phyloP scores from a whole-genome alignment of 1,140 invertebrate species.

The Phocides pigmalion region DNA sequence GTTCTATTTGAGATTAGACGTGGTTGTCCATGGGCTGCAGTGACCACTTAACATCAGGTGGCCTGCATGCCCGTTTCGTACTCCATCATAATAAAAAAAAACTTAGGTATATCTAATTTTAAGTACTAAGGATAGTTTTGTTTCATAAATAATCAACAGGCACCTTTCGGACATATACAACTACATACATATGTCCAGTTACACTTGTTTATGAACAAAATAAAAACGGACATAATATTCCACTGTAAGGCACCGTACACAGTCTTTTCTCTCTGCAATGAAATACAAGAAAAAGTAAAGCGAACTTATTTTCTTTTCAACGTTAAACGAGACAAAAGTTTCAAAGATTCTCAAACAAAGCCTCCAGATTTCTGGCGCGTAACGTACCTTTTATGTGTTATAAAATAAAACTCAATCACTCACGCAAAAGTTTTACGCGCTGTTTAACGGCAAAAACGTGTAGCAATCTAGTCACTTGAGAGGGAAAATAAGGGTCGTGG shows the following conservation, averaged over 20 bases:
- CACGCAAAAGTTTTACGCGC: slow-evolving; percentile 46
- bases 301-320: slow-evolving; percentile 18
- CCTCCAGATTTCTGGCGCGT: slow-evolving; percentile 25
- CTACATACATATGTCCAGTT: no score
- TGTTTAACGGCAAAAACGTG: slow-evolving; percentile 50
- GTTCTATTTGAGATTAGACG: no score
- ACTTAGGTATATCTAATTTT: no score
- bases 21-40: no score
- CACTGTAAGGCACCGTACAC: slow-evolving; percentile 1
- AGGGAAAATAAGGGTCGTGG: slow-evolving; percentile 32
- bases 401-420: slow-evolving; percentile 57
- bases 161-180: no score
- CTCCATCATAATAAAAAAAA: no score
- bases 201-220: no score
- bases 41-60: no score
- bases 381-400: slow-evolving; percentile 27
- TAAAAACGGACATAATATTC: no score
- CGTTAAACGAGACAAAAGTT: slow-evolving; percentile 32
- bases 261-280: slow-evolving; percentile 13
- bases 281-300: slow-evolving; percentile 24
- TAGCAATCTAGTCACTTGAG: slow-evolving; percentile 38
- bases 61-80: no score
- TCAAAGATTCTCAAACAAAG: slow-evolving; percentile 27
- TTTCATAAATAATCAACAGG: no score
- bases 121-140: no score